Evolutionary conservation across 2,113 vertebrate genomes (phyloP).

Genomic region (Ranitomeya imitator): DNA sequence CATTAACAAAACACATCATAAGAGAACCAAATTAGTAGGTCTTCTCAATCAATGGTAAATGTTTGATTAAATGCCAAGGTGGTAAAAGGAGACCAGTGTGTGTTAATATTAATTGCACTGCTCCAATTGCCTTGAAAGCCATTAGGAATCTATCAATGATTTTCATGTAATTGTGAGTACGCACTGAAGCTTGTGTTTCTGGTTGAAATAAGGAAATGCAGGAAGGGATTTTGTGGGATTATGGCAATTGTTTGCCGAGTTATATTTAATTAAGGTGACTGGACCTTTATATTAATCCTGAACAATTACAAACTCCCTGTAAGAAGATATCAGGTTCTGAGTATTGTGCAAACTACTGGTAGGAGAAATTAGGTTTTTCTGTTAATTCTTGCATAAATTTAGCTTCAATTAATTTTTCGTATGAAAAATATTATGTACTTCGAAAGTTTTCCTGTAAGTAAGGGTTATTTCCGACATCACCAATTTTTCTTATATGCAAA

Average conservation of each 20-base stretch:
- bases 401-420: background rate
- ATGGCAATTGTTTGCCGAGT: constrained; percentile 31
- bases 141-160: constrained; percentile 22
- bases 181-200: constrained; percentile 37
- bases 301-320: constrained; percentile 36
- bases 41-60: constrained; percentile 36
- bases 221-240: constrained; percentile 46
- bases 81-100: constrained; percentile 47
- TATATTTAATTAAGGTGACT: constrained; percentile 48
- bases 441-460: background rate
- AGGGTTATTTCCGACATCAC: too few relatives aligned
- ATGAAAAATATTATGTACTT: background rate
- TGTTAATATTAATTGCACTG: constrained; percentile 48
- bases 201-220: constrained; percentile 41
- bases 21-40: constrained; percentile 22
- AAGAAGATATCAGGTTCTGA: constrained; percentile 13
- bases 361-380: background rate
- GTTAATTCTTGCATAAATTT: background rate
- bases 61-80: constrained; percentile 49
- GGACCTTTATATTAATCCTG: constrained; percentile 44
- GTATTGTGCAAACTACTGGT: background rate
- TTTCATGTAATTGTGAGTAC: constrained; percentile 27
- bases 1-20: constrained; percentile 44
- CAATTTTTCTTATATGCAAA: too few relatives aligned
- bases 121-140: constrained; percentile 35